Percentiles rank a stretch among this genome's conserved stretches.
phyloP scores from a whole-genome alignment of 2,888 invertebrate species.

The Leucophora obtusa region DNA sequence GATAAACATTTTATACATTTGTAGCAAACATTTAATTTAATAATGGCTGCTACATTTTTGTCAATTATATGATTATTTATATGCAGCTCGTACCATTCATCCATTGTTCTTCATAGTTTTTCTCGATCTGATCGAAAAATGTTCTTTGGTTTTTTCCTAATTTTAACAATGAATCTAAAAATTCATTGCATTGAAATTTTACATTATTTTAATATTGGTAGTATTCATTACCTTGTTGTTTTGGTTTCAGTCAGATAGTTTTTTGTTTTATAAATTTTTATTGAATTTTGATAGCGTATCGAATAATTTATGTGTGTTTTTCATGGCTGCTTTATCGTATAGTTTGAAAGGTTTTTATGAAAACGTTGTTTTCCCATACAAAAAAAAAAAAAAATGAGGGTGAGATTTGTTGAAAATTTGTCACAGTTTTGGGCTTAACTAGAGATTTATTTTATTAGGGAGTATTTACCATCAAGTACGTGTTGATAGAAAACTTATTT shows the following conservation, averaged over 20 bases:
- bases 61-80: background rate
- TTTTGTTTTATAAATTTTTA: conserved; percentile 52
- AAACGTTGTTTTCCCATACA: background rate
- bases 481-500: conserved; percentile 57
- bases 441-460: conserved; percentile 38
- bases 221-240: conserved; percentile 59
- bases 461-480: conserved; percentile 41
- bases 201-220: conserved; percentile 34
- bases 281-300: conserved; percentile 56
- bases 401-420: conserved; percentile 52
- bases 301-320: conserved; percentile 59
- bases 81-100: conserved; percentile 58
- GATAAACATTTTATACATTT: conserved; percentile 12
- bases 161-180: conserved; percentile 8
- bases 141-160: conserved; percentile 4
- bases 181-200: conserved; percentile 30
- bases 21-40: conserved; percentile 30
- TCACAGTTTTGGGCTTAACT: conserved; percentile 38
- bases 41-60: conserved; percentile 51
- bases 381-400: conserved; percentile 33
- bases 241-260: conserved; percentile 48
- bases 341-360: conserved; percentile 20
- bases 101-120: background rate
- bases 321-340: conserved; percentile 57
- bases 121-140: conserved; percentile 38